Evolutionary conservation across 2,113 vertebrate species (phyloP).

Genomic region (Marmota monax): DNA sequence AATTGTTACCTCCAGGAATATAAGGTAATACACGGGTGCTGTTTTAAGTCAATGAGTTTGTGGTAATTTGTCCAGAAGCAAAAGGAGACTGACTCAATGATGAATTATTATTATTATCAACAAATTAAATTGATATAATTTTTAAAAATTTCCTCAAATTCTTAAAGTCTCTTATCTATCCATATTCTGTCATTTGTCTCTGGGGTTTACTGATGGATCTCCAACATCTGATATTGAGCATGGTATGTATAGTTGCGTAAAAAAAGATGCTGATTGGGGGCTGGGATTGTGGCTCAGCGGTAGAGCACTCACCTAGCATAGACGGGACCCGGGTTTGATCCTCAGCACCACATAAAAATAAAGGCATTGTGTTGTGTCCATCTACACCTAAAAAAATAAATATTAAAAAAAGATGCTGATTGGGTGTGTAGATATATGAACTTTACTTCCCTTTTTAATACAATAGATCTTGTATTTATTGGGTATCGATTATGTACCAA

Average conservation of each 20-base stretch:
- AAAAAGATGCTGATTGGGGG: neutral
- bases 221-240: neutral
- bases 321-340: too few species aligned
- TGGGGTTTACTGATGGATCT: neutral
- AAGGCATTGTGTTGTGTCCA: too few species aligned
- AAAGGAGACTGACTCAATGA: neutral
- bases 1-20: neutral
- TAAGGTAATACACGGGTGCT: neutral
- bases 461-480: neutral
- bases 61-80: neutral
- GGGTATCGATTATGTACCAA: neutral
- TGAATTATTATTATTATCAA: neutral
- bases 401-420: neutral
- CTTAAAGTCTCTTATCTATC: neutral
- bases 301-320: too few species aligned
- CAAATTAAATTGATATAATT: neutral
- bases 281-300: too few species aligned
- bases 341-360: too few species aligned
- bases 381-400: too few species aligned
- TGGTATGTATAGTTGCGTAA: neutral
- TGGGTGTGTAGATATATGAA: neutral
- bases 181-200: neutral
- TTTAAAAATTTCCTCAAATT: neutral
- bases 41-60: neutral
- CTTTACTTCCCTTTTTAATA: neutral